Percentiles rank a stretch among this genome's conserved stretches.
These are phyloP conservation scores for Salpingus planirostris DNA, from an alignment of 2,888 invertebrate species.

Conservation along the genomic window DNA sequence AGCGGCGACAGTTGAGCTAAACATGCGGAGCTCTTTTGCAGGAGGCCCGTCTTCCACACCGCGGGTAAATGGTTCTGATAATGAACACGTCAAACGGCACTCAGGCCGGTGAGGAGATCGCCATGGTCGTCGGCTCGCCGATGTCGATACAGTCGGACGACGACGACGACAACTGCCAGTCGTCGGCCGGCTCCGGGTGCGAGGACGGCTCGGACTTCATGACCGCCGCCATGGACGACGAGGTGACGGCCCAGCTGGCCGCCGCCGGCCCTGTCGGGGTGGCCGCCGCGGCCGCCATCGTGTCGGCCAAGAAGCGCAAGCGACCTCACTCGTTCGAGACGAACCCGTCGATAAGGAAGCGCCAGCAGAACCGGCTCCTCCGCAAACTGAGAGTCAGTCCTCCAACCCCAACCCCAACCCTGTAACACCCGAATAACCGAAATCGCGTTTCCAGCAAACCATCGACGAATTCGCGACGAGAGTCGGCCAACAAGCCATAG, in stretches of 20 bases:
- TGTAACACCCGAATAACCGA: background rate
- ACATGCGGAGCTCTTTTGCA: conserved; percentile 14
- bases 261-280: conserved; percentile 94
- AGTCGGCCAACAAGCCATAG: conserved; percentile 95
- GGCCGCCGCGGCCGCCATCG: conserved; percentile 94
- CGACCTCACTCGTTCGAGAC: conserved; percentile 94
- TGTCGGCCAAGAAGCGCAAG: conserved; percentile 91
- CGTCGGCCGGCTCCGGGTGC: conserved; percentile 67
- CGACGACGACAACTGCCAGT: conserved; percentile 78
- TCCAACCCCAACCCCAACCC: background rate
- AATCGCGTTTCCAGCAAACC: conserved; percentile 61
- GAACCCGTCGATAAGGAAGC: conserved; percentile 90
- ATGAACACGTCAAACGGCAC: conserved; percentile 41
- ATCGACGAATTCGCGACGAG: conserved; percentile 95
- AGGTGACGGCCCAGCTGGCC: conserved; percentile 91
- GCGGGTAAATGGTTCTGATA: conserved; percentile 36
- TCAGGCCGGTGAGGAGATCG: conserved; percentile 53
- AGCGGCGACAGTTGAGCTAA: too few species aligned
- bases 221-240: conserved; percentile 79
- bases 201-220: conserved; percentile 78
- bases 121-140: conserved; percentile 51
- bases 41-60: conserved; percentile 32
- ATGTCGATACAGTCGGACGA: conserved; percentile 53
- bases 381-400: conserved; percentile 68
- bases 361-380: conserved; percentile 88